Base-by-base conservation (phyloP, 2,888 invertebrate genomes). In the Incurvaria masculella region DNA sequence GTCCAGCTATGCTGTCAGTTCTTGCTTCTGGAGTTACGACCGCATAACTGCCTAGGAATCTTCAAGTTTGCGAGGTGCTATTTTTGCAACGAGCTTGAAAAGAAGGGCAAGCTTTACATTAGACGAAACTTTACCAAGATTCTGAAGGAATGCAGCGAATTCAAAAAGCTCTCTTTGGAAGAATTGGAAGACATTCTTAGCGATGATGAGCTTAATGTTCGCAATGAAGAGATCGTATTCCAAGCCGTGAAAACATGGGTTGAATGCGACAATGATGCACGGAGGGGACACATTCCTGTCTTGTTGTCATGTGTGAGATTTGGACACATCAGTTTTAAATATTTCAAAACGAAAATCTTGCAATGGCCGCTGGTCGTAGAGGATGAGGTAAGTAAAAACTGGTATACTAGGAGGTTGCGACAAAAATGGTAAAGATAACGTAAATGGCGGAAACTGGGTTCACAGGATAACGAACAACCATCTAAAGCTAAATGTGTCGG, bases 161-260 rank as follows among this genome's bases (percentile, higher is more conserved):
- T 87, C 63, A 76, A 80, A 61, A 74, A 81, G 45, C 68, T 89
- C 46, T 66, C 76, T 2, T 71, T 71, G 44, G 80, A 83, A 43
- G 87, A 89, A 59, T 63, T 90, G 41, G 75, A 80, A 56, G 81
- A 82, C 49, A 80, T 89, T 52, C 69, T 90, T 44, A 67, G 74
- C 46, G 85, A 88, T 59, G 90, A 91, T 60, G 83, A 86, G 59
- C 67, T 91, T 44, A 90, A 90, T 65, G 84, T 87, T 18, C 79
- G 81, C 51, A 82, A 81, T 56, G 91, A 91, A 69, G 87, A 88
- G 66, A 76, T 82, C 49, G 88, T 89, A 39, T 89, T 89, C 65
- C 85, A 88, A 63, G 87, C 88, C 3, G 79, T 89, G 16, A 81
- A 85, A 63, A 80, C 79, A 44, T 91, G 91, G 91, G 71, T 87